A percentile compares a stretch with the other conserved stretches of the same genome.
Evolutionary conservation across 2,888 invertebrate species (phyloP).

Genomic region (Limnephilus auricula): DNA sequence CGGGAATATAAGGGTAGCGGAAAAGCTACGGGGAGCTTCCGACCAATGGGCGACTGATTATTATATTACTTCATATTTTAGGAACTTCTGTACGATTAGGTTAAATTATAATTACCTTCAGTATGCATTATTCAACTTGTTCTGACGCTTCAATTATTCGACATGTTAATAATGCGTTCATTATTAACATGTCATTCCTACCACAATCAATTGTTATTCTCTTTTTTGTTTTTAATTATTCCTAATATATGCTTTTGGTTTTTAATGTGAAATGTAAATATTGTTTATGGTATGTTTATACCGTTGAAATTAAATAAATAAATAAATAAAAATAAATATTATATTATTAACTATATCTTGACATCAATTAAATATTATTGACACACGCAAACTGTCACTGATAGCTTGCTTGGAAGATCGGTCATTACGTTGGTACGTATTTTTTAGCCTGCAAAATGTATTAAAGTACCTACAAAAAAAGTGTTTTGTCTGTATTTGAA

Average conservation of each 20-base stretch:
- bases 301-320: too few relatives aligned
- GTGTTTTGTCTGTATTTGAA: background rate
- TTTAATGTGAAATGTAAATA: too few relatives aligned
- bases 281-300: too few relatives aligned
- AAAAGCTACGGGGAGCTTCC: slow-evolving; percentile 59
- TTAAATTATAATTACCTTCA: background rate
- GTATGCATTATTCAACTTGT: background rate
- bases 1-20: slow-evolving; percentile 56
- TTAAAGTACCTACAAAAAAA: background rate
- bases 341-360: background rate
- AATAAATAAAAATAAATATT: too few relatives aligned
- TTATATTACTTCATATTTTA: background rate
- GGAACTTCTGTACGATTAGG: background rate
- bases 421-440: background rate
- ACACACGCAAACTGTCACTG: background rate
- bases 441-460: background rate
- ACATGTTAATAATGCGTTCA: background rate
- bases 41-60: slow-evolving; percentile 38
- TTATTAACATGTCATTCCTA: too few relatives aligned
- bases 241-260: too few relatives aligned
- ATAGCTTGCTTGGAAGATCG: background rate
- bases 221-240: too few relatives aligned
- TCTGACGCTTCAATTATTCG: background rate
- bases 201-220: too few relatives aligned
- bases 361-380: background rate